phyloP scores from a whole-genome alignment of 2,113 vertebrate genomes.

The Gallinago paraguaiae region DNA sequence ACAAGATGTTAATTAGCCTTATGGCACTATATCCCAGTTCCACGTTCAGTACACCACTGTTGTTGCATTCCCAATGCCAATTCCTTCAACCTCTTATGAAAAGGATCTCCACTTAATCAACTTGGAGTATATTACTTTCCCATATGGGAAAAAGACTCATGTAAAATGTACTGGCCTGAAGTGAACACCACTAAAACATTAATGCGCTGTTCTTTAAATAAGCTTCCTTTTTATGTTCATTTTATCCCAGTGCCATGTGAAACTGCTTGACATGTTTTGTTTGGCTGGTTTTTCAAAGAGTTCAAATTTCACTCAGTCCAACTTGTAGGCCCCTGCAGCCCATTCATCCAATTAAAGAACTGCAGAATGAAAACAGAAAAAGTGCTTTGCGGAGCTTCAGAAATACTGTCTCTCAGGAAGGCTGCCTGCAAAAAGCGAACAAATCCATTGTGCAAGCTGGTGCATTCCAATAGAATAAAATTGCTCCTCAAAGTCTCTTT shows the following conservation, averaged over 20 bases:
- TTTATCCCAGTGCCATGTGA: neutral
- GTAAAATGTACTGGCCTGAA: conserved; percentile 2
- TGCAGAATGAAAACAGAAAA: conserved; percentile 45
- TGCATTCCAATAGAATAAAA: conserved; percentile 62
- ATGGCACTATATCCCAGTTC: conserved; percentile 10
- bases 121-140: conserved; percentile 15
- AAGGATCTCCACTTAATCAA: conserved; percentile 21
- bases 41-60: neutral
- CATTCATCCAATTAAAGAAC: conserved; percentile 51
- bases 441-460: conserved; percentile 61
- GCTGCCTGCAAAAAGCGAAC: conserved; percentile 26
- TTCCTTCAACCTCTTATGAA: neutral
- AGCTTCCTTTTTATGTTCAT: neutral
- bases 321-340: conserved; percentile 21
- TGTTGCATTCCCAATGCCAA: conserved; percentile 20
- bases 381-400: conserved; percentile 19
- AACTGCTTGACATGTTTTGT: conserved; percentile 25
- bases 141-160: neutral
- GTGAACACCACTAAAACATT: conserved; percentile 38
- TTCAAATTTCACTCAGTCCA: neutral
- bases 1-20: conserved; percentile 52
- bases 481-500: conserved; percentile 67
- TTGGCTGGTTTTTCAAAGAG: conserved; percentile 36
- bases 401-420: conserved; percentile 61
- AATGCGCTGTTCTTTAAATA: conserved; percentile 47